Percentiles rank a stretch among this genome's conserved stretches.
Conservation (phyloP, 2,797 vertebrate genomes). For the Phrynocephalus guinanensis region DNA sequence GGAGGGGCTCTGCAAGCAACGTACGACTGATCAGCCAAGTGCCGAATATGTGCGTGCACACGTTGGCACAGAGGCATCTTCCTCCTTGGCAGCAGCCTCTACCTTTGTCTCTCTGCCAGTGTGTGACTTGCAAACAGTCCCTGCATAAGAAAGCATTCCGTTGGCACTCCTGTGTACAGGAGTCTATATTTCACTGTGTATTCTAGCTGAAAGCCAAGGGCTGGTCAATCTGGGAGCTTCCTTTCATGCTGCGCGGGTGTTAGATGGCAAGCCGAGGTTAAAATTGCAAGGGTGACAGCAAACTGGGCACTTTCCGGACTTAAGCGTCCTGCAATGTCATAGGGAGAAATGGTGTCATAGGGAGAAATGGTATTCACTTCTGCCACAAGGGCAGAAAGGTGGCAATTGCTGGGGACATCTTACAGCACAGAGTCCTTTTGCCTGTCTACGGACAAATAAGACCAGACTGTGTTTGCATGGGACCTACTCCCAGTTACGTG, state of each 20-base stretch:
- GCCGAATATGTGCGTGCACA: background rate
- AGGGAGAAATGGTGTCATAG: background rate
- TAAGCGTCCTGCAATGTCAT: background rate
- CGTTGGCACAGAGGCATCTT: background rate
- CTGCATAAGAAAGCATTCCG: background rate
- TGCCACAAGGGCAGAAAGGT: background rate
- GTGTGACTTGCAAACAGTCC: background rate
- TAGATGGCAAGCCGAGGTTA: background rate
- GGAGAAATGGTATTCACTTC: background rate
- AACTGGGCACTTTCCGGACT: background rate
- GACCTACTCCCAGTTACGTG: background rate
- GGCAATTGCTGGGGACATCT: background rate
- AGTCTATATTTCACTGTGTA: background rate
- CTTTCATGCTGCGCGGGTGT: background rate
- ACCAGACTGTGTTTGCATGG: background rate
- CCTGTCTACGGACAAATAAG: background rate
- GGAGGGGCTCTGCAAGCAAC: background rate
- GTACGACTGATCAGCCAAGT: background rate
- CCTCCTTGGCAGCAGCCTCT: constrained; percentile 8
- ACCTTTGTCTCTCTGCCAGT: background rate
- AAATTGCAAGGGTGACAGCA: background rate
- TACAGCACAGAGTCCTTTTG: background rate
- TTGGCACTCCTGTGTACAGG: background rate
- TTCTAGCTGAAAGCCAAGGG: background rate
- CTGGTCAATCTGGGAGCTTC: background rate